Base-by-base conservation (phyloP, 2,888 invertebrate genomes). In the Drosophila prostipennis region DNA sequence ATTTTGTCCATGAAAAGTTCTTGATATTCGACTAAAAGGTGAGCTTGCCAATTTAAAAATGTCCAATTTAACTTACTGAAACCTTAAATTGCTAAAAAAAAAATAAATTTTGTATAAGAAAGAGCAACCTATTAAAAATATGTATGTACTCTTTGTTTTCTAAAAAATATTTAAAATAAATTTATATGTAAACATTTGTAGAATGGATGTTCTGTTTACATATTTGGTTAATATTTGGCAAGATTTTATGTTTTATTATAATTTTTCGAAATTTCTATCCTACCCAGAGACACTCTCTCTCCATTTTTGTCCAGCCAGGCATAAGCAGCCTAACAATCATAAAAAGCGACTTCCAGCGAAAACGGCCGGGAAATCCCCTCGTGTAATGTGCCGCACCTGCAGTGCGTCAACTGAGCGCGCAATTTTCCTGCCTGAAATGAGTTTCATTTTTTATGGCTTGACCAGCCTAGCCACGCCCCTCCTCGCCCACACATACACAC, bases 341-440 rank as follows among this genome's bases (percentile, higher is more conserved):
- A 61, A 80, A 75, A 61, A 36, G 52, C 48, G 54, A 59, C 51
- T 60, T 60, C 55, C 72, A 53, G 42, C 65, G 36, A 53, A 42
- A 65, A 34, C 43, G 60, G 16, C 32, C 7, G 11, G 49, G 36
- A 68, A 69, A 42, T 42, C 56, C 37, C 58, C 68, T 26, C 26
- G 40, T 26, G 52, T 84, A 78, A 78, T 68, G 74, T 60, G 57
- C 67, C 55, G 65, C 80, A 80, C 78, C 76, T 83, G 81, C 78
- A 87, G 68, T 80, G 84, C 84, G 76, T 80, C 78, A 78, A 56
- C 63, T 54, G 40, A 48, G 71, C 64, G 64, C 61, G 52, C 69
- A 75, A 75, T 83, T 78, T 68, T 57, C 59, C 56, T 61, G 39
- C 53, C 46, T 40, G 49, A 70, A 76, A 73, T 73, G 74, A 67